A percentile compares a stretch with the other conserved stretches of the same genome.
Evolutionary conservation across 2,797 vertebrate species (phyloP).

Genomic region (Sebastes cheni): DNA sequence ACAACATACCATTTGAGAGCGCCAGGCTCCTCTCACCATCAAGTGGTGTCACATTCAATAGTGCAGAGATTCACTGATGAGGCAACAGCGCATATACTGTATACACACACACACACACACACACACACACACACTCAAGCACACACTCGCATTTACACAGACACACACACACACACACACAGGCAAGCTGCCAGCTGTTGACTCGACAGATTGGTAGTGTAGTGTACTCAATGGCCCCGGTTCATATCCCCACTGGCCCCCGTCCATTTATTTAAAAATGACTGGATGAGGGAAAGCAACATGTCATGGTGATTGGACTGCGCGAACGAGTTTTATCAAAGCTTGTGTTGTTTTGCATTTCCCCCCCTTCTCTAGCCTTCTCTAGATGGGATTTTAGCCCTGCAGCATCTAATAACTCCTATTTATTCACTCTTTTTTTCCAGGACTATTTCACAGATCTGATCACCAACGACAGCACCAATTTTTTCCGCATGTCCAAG

Average conservation of each 20-base stretch:
- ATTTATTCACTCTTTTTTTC: conserved; percentile 11
- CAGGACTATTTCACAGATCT: conserved; percentile 98
- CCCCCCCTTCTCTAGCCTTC: background rate
- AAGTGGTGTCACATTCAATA: conserved; percentile 78
- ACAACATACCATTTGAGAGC: conserved; percentile 72
- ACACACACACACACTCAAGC: conserved; percentile 31
- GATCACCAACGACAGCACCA: conserved; percentile 97
- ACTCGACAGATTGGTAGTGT: conserved; percentile 77
- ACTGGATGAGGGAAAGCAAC: conserved; percentile 66
- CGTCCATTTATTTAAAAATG: conserved; percentile 72
- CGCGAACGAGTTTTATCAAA: conserved; percentile 64
- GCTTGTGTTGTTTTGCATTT: conserved; percentile 52
- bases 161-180: conserved; percentile 19
- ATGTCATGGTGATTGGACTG: conserved; percentile 63
- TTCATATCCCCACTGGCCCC: conserved; percentile 70
- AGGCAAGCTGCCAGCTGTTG: conserved; percentile 77
- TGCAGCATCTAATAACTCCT: background rate
- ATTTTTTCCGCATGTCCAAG: conserved; percentile 94
- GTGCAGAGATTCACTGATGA: conserved; percentile 69
- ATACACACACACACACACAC: conserved; percentile 56
- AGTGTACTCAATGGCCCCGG: conserved; percentile 77
- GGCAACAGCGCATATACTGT: conserved; percentile 71
- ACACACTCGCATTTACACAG: conserved; percentile 15
- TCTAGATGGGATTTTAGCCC: conserved; percentile 11
- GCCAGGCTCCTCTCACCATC: conserved; percentile 64